Percentiles rank a stretch among this genome's conserved stretches.
Conservation (phyloP, 2,113 vertebrate species). For the Oenanthe melanoleuca region DNA sequence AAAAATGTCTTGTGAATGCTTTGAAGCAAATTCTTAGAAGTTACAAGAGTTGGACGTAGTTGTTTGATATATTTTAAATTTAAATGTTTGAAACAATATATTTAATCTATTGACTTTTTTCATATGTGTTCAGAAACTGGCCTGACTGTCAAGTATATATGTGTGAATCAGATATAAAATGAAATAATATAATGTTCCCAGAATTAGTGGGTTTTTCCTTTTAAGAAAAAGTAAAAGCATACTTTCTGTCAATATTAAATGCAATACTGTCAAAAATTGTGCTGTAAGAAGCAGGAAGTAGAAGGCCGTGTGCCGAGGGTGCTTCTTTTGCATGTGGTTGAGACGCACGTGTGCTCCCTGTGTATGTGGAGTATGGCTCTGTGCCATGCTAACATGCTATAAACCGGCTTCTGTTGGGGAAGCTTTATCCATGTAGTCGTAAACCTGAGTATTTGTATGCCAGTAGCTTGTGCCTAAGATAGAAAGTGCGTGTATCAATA, state of each 20-base stretch:
- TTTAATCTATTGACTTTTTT: neutral
- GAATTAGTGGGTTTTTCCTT: fast-evolving
- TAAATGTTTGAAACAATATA: neutral
- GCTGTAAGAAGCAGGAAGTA: neutral
- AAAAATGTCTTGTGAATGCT: neutral
- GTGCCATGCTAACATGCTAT: neutral
- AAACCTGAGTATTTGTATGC: neutral
- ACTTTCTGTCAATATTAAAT: neutral
- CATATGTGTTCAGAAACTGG: neutral
- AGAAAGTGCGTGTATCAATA: neutral
- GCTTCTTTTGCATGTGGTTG: neutral
- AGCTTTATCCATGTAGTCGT: neutral
- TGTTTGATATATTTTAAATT: neutral
- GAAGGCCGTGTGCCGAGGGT: neutral
- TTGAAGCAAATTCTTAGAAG: neutral
- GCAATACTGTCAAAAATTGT: neutral
- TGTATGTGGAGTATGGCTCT: neutral
- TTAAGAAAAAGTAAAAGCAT: neutral
- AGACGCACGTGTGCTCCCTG: neutral
- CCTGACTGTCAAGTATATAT: neutral
- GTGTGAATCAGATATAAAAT: neutral
- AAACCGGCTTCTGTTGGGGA: neutral
- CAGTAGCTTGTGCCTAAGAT: fast-evolving
- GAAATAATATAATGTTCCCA: neutral
- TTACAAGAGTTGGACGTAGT: neutral